These are phyloP conservation scores for Pheosia gnoma DNA, from an alignment of 2,888 invertebrate genomes.

Conservation along the genomic window DNA sequence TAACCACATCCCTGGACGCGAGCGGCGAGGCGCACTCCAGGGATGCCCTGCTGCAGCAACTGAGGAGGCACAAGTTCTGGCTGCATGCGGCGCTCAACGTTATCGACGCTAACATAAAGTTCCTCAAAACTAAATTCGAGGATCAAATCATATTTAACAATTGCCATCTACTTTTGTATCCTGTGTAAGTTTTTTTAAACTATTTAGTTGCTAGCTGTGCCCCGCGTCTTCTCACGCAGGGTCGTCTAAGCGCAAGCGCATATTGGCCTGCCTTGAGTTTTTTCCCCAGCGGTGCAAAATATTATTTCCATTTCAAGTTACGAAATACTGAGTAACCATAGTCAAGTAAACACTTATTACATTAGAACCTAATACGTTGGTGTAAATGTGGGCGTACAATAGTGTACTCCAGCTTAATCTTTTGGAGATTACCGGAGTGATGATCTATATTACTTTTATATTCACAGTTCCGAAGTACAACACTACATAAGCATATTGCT, in stretches of 20 bases:
- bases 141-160: conserved; percentile 83
- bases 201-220: too few species aligned
- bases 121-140: conserved; percentile 79
- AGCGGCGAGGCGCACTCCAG: conserved; percentile 1
- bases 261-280: too few species aligned
- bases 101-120: conserved; percentile 84
- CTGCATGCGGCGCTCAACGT: conserved; percentile 84
- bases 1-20: conserved; percentile 54
- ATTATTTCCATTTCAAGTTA: too few species aligned
- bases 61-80: conserved; percentile 86
- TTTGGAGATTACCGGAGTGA: too few species aligned
- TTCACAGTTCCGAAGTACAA: conserved; percentile 58
- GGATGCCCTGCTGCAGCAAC: conserved; percentile 44
- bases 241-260: too few species aligned
- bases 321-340: too few species aligned
- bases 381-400: too few species aligned
- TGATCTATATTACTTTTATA: not conserved
- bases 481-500: conserved; percentile 54
- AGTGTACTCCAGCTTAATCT: too few species aligned
- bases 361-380: too few species aligned
- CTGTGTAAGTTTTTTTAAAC: conserved; percentile 79
- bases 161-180: conserved; percentile 87
- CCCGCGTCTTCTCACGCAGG: too few species aligned
- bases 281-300: too few species aligned
- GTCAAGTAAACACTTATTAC: too few species aligned